phyloP scores from a whole-genome alignment of 2,797 vertebrate genomes.

The Philypnodon macrostomus region DNA sequence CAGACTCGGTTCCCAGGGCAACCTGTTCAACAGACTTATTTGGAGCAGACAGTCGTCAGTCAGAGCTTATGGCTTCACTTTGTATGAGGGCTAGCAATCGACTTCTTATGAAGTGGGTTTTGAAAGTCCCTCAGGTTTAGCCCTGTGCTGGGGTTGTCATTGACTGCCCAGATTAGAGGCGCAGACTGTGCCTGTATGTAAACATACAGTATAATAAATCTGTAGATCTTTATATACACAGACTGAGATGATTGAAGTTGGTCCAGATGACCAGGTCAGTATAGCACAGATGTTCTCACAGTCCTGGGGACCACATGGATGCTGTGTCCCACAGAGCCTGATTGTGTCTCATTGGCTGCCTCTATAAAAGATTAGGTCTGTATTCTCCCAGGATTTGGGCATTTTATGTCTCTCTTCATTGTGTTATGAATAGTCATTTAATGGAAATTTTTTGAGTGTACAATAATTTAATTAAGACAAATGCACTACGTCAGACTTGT shows the following conservation, averaged over 20 bases:
- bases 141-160: slow-evolving; percentile 26
- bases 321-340: slow-evolving; percentile 17
- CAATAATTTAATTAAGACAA: slow-evolving; percentile 52
- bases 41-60: slow-evolving; percentile 53
- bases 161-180: slow-evolving; percentile 43
- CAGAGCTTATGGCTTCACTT: slow-evolving; percentile 58
- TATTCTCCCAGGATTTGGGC: slow-evolving; percentile 31
- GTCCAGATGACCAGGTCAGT: slow-evolving; percentile 51
- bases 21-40: slow-evolving; percentile 53
- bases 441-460: slow-evolving; percentile 36
- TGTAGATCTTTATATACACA: background rate
- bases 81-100: slow-evolving; percentile 57
- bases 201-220: slow-evolving; percentile 1
- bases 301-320: slow-evolving; percentile 23
- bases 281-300: slow-evolving; percentile 62
- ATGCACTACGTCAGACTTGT: slow-evolving; percentile 49
- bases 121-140: slow-evolving; percentile 42
- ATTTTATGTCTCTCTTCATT: slow-evolving; percentile 17
- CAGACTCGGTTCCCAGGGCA: slow-evolving; percentile 64
- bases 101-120: slow-evolving; percentile 65
- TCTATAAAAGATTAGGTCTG: slow-evolving; percentile 48
- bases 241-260: slow-evolving; percentile 33
- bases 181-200: slow-evolving; percentile 15
- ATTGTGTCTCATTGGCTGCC: slow-evolving; percentile 51
- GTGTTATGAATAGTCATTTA: slow-evolving; percentile 35